phyloP scores from a whole-genome alignment of 2,888 invertebrate genomes.

The Linnaemya tessellans region DNA sequence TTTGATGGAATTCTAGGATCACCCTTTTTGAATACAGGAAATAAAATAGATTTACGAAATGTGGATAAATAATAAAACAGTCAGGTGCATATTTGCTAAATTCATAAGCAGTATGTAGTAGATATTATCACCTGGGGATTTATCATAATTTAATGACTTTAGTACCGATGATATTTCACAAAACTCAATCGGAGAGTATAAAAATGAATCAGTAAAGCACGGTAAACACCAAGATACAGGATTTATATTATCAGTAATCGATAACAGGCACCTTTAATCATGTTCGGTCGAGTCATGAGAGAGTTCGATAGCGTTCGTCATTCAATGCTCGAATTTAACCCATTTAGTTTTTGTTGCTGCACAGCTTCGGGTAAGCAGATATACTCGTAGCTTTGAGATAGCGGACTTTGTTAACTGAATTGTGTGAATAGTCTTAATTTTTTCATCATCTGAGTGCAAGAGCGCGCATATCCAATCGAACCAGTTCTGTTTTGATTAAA shows the following conservation, averaged over 20 bases:
- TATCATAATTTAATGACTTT: neutral
- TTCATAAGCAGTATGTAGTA: neutral
- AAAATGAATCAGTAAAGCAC: neutral
- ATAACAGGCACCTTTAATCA: neutral
- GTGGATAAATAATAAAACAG: neutral
- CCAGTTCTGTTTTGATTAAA: neutral
- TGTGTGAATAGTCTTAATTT: neutral
- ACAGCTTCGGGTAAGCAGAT: neutral
- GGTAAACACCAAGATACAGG: neutral
- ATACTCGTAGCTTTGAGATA: neutral
- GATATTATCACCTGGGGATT: no score
- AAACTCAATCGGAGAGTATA: neutral
- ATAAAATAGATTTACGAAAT: slow-evolving; percentile 2
- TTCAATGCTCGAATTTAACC: neutral
- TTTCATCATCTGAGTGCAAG: neutral
- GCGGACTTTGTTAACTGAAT: neutral
- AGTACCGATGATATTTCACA: neutral
- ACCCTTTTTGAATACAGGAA: no score
- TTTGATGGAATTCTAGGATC: no score
- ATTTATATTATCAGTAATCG: neutral
- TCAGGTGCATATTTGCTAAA: slow-evolving; percentile 10
- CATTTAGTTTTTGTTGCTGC: neutral
- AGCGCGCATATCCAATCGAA: neutral
- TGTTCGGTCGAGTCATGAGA: neutral
- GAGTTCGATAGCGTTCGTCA: neutral